phyloP scores from a whole-genome alignment of 2,888 invertebrate species.

The Lithophane socia region DNA sequence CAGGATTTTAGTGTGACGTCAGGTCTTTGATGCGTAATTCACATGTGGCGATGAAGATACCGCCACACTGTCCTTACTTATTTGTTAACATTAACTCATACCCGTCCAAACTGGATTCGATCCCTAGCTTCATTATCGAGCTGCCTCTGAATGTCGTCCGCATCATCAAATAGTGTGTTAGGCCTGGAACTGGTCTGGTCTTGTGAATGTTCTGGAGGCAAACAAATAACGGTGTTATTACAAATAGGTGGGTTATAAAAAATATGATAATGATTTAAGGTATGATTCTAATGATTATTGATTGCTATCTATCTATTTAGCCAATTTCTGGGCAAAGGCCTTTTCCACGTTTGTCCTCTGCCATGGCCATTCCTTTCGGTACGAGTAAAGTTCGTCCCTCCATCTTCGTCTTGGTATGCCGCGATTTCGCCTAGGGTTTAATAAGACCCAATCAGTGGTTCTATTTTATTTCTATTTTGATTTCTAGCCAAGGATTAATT shows the following conservation, averaged over 20 bases:
- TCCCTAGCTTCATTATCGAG: slow-evolving; percentile 85
- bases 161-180: slow-evolving; percentile 84
- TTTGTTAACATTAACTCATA: slow-evolving; percentile 59
- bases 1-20: too few species aligned
- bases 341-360: neutral
- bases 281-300: neutral
- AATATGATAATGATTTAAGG: neutral
- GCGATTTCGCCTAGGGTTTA: neutral
- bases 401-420: neutral
- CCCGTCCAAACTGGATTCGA: slow-evolving; percentile 76
- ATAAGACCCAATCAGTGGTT: neutral
- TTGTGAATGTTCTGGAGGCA: slow-evolving; percentile 63
- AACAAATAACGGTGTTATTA: neutral
- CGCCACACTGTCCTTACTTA: neutral
- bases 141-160: slow-evolving; percentile 85
- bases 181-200: slow-evolving; percentile 80
- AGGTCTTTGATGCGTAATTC: too few species aligned
- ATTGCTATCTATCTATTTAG: neutral
- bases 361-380: too few species aligned
- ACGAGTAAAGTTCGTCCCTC: neutral
- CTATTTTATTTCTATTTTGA: neutral
- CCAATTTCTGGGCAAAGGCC: too few species aligned
- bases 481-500: neutral
- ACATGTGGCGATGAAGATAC: too few species aligned
- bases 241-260: neutral